phyloP scores from a whole-genome alignment of 2,797 vertebrate genomes.

The Hydrolagus colliei region DNA sequence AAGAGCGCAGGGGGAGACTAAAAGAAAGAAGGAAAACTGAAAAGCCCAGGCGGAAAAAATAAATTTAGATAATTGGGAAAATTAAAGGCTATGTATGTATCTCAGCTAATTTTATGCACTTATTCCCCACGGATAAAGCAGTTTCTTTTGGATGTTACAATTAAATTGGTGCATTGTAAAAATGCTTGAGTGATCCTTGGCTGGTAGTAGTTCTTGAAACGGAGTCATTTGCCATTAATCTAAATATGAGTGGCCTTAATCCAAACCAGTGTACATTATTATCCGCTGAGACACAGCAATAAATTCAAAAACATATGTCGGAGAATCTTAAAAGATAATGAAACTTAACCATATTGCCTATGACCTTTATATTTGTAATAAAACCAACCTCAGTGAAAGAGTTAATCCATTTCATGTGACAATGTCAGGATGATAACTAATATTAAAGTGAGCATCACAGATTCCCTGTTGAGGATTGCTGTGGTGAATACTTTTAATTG shows the following conservation, averaged over 20 bases:
- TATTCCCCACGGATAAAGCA: background rate
- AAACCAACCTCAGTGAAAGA: background rate
- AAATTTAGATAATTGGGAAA: background rate
- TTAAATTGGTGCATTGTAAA: background rate
- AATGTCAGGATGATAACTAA: background rate
- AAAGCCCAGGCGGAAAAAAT: background rate
- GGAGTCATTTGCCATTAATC: slow-evolving; percentile 1
- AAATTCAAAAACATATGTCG: slow-evolving; percentile 24
- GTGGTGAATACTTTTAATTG: slow-evolving; percentile 9
- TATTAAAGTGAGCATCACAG: background rate
- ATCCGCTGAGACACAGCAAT: slow-evolving; percentile 14
- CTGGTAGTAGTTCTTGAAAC: background rate
- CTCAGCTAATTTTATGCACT: no score
- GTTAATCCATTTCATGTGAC: background rate
- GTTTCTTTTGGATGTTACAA: background rate
- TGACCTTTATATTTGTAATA: background rate
- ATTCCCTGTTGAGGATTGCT: background rate
- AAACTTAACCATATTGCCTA: no score
- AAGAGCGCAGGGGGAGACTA: no score
- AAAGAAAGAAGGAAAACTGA: background rate
- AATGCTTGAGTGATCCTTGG: background rate
- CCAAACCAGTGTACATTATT: background rate
- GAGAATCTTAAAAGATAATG: slow-evolving; percentile 23
- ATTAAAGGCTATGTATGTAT: no score
- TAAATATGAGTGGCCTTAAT: slow-evolving; percentile 2